Percentiles rank a stretch among this genome's conserved stretches.
phyloP scores from a whole-genome alignment of 1,140 invertebrate species.

The Phortica variegata region DNA sequence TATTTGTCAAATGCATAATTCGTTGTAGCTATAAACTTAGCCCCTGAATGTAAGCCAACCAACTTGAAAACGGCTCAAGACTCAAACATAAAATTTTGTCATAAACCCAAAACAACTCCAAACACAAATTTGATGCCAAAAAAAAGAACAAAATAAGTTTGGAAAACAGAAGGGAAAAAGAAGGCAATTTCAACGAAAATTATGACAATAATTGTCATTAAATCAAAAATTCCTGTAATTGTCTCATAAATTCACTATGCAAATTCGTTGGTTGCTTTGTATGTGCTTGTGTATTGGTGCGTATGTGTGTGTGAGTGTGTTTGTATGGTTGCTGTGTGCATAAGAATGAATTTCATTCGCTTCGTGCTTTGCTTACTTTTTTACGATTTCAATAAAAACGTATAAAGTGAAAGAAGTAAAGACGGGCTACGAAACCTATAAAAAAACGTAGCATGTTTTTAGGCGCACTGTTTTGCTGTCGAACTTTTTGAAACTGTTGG shows the following conservation, averaged over 20 bases:
- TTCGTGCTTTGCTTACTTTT: slow-evolving; percentile 42
- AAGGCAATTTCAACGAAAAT: slow-evolving; percentile 52
- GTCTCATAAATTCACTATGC: slow-evolving; percentile 55
- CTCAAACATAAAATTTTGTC: too few species aligned
- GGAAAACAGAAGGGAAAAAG: slow-evolving; percentile 24
- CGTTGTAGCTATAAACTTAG: too few species aligned
- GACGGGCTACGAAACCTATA: slow-evolving; percentile 25
- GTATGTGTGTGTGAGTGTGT: not conserved
- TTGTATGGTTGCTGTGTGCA: not conserved
- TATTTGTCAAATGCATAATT: too few species aligned
- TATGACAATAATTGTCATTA: slow-evolving; percentile 55
- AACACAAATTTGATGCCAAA: slow-evolving; percentile 41
- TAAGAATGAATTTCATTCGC: slow-evolving; percentile 26
- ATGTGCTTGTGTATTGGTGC: too few species aligned
- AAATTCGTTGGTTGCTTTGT: slow-evolving; percentile 45
- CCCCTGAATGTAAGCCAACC: too few species aligned
- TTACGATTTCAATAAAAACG: slow-evolving; percentile 55
- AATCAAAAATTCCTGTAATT: slow-evolving; percentile 55
- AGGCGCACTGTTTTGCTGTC: slow-evolving; percentile 29
- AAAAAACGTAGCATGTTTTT: slow-evolving; percentile 33
- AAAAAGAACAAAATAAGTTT: slow-evolving; percentile 37
- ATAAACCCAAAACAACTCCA: too few species aligned
- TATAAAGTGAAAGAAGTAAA: slow-evolving; percentile 38
- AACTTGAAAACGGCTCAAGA: too few species aligned
- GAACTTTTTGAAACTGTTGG: slow-evolving; percentile 20